Evolutionary conservation across 1,140 invertebrate genomes (phyloP), one percentile per base, ranked within the genome.

Genomic region (Pachypeltis micranthus): DNA sequence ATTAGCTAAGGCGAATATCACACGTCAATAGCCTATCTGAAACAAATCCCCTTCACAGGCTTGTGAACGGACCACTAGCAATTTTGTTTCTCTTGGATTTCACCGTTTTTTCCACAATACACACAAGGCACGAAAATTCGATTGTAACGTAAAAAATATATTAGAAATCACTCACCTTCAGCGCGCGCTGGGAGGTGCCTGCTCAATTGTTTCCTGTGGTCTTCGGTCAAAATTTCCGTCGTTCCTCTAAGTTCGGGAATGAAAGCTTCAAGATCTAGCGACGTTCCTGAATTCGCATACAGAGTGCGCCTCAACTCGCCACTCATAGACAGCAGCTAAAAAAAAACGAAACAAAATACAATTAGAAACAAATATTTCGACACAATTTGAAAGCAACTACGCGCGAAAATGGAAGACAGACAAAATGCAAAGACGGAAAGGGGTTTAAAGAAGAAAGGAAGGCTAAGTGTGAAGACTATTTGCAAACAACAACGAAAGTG

Each of bases 161-260:
- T n/a, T n/a, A n/a, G n/a, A n/a, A n/a, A n/a, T n/a, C n/a, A n/a
- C 44, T 63, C 67, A 74, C 75, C 90, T 75, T 96, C 91, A 28
- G 95, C 94, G 63, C 96, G 82, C 12, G 94, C 90, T 7, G 95
- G 95, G 70, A 98, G 77, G 77, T 92, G 86, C 62, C 83, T 80
- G 75, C 87, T 90, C 29, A 95, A 72, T 72, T 88, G 83, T 76
- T 87, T 87, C 62, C 92, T 83, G 74, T 94, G 91, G 44, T 91
- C 86, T 73, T 93, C 90, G 63, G 85, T 87, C 63, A 96, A 78
- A 68, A 96, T 93, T 75, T 93, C 91, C 16, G 91, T 92, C 56
- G 79, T 80, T 29, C 88, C 89, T 64, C 91, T 83, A 62, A 96
- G 79, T 70, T 96, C 93, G 1, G 93, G 93, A 59, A 93, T 81